phyloP scores from a whole-genome alignment of 2,113 vertebrate genomes.

The Barnardius zonarius region DNA sequence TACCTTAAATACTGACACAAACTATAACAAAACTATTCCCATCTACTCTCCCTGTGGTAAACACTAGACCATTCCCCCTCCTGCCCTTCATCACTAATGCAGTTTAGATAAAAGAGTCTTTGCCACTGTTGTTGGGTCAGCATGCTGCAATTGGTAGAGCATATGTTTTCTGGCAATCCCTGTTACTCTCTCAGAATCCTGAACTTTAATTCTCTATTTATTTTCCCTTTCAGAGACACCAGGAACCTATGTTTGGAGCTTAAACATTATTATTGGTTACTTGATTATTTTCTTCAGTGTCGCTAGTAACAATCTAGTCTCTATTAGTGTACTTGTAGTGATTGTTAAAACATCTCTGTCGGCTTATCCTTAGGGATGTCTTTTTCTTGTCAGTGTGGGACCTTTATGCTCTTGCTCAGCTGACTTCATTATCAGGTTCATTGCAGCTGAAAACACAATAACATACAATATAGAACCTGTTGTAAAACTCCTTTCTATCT shows the following conservation, averaged over 20 bases:
- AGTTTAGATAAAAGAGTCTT: not conserved
- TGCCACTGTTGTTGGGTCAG: slow-evolving; percentile 30
- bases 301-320: slow-evolving; percentile 23
- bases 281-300: slow-evolving; percentile 44
- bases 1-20: not conserved
- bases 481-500: slow-evolving; percentile 35
- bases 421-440: slow-evolving; percentile 65
- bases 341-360: slow-evolving; percentile 25
- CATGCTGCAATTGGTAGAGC: slow-evolving; percentile 34
- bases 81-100: not conserved
- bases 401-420: slow-evolving; percentile 56
- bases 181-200: slow-evolving; percentile 22
- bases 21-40: not conserved
- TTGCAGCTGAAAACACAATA: slow-evolving; percentile 61
- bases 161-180: slow-evolving; percentile 20
- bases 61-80: not conserved
- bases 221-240: slow-evolving; percentile 47
- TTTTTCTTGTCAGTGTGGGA: slow-evolving; percentile 62
- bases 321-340: slow-evolving; percentile 26
- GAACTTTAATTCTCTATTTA: slow-evolving; percentile 46
- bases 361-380: slow-evolving; percentile 33
- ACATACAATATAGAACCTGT: slow-evolving; percentile 40
- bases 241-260: slow-evolving; percentile 32
- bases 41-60: not conserved
- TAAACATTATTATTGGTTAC: slow-evolving; percentile 50